Evolutionary conservation across 2,888 invertebrate species (phyloP), one percentile per base, ranked within the genome.

Genomic region (Pogonocherus hispidulus): DNA sequence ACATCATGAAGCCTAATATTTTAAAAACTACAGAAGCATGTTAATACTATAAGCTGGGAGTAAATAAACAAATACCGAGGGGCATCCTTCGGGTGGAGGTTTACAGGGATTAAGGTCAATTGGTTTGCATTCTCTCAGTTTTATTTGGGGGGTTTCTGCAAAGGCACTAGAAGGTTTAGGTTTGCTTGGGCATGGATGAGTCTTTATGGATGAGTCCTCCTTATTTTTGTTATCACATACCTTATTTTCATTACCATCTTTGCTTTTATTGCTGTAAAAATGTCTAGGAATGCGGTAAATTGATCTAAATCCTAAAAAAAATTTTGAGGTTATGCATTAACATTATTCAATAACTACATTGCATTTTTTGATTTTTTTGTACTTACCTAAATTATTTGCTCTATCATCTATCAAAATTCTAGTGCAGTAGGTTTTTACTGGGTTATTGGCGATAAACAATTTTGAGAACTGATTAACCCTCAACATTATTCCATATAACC

Each of bases 81-180:
- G 27, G 4, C 60, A 66, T 32, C 55, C 62, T 62, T 67, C 60
- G 41, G 66, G 63, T 32, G 72, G 52, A 11, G 74, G 63, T 66
- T 69, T 72, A 63, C 63, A 74, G 32, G 78, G 78, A 67, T 76
- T 74, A 59, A 78, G 73, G 56, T 74, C 76, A 47, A 78, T 46
- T 22, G 78, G 74, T 63, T 72, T 62, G 49, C 77, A 77, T 46
- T 77, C 73, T 69, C 71, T 77, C 27, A 79, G 68, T 67, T 71
- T 77, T n/a, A 35, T 52, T 54, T 66, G 23, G 65, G 56, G n/a
- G 19, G 55, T 35, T 27, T 14, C 22, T 44, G 59, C 8, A 14
- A 16, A 49, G 1, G 41, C 1, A 18, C 27, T 35, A 32, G 37
- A 41, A 62, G 47, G 35, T 19, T 27, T 57, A 51, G 71, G 60